Evolutionary conservation across 1,140 invertebrate species (phyloP), one percentile per base, ranked within the genome.

Genomic region (Chionoecetes opilio): DNA sequence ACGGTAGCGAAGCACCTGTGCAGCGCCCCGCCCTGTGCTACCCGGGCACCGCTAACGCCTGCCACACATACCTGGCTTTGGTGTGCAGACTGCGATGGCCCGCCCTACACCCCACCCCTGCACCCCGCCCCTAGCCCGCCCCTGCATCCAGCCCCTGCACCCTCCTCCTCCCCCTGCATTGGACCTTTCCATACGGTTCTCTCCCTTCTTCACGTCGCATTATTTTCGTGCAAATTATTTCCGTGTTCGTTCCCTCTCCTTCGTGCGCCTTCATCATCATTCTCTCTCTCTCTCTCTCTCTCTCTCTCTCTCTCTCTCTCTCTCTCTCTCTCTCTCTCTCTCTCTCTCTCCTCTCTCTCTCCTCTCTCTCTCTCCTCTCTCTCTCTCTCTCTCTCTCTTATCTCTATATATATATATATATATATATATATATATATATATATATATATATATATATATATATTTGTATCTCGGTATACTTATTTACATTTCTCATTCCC

Each of bases 331-430:
- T 53, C 46, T 53, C 46, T 53, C 46, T 53, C 46, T 53, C 46
- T 53, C 46, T 46, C 41, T 46, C 41, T 46, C 82, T 84, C 82
- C 21, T 26, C 21, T 26, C 26, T 26, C 21, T 26, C 21, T 26
- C 26, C 82, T 32, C 31, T 32, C n/a, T 86, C 26, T 34, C 35
- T 17, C 11, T 31, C 84, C 84, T 86, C 84, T 86, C 84, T 86
- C 84, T 86, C 84, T 86, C 84, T 86, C 84, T 86, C 84, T 86
- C 84, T 86, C 84, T 86, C 84, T 86, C 84, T 86, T 31, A n/a
- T 86, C 84, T 86, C 84, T 86, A 26, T 86, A 26, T 86, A 26
- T 86, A 26, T 86, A 26, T 86, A 5, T 84, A 5, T 84, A 5
- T 84, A 5, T 84, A 5, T 84, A 5, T 84, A 5, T 84, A 5